Percentiles rank a stretch among this genome's conserved stretches.
phyloP scores from a whole-genome alignment of 2,888 invertebrate species.

The Oligia strigilis region DNA sequence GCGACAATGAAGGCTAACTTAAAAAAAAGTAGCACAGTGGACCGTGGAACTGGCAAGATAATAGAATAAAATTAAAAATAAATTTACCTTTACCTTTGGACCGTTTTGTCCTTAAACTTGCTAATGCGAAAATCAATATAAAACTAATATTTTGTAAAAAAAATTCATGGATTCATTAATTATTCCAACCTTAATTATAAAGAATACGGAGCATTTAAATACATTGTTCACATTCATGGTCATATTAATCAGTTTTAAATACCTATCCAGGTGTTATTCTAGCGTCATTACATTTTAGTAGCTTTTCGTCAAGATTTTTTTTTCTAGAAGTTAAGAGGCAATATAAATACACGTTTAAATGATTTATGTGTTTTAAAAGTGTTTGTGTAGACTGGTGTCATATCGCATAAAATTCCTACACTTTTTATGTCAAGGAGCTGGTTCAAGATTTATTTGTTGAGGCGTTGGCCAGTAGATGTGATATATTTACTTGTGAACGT shows the following conservation, averaged over 20 bases:
- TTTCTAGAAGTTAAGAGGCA: constrained; percentile 34
- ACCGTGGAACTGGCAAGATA: neutral
- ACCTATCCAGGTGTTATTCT: neutral
- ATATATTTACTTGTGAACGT: constrained; percentile 24
- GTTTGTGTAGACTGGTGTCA: constrained; percentile 54
- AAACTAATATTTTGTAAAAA: neutral
- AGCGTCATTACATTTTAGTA: constrained; percentile 11
- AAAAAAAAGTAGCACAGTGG: too few species aligned
- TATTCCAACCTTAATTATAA: constrained; percentile 8
- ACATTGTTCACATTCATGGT: constrained; percentile 8
- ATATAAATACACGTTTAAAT: constrained; percentile 37
- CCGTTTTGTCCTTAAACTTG: neutral
- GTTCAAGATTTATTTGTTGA: constrained; percentile 42
- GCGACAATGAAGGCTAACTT: too few species aligned
- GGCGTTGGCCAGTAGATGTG: constrained; percentile 15
- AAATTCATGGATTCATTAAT: constrained; percentile 5
- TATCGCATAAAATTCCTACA: constrained; percentile 42
- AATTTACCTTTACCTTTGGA: neutral
- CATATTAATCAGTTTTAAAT: neutral
- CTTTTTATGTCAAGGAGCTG: constrained; percentile 62
- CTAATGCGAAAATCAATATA: neutral
- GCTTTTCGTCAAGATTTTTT: constrained; percentile 21
- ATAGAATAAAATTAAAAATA: neutral
- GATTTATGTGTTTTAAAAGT: constrained; percentile 56
- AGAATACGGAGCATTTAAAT: neutral